Evolutionary conservation across 2,888 invertebrate species (phyloP).

Genomic region (Atrina japonica): DNA sequence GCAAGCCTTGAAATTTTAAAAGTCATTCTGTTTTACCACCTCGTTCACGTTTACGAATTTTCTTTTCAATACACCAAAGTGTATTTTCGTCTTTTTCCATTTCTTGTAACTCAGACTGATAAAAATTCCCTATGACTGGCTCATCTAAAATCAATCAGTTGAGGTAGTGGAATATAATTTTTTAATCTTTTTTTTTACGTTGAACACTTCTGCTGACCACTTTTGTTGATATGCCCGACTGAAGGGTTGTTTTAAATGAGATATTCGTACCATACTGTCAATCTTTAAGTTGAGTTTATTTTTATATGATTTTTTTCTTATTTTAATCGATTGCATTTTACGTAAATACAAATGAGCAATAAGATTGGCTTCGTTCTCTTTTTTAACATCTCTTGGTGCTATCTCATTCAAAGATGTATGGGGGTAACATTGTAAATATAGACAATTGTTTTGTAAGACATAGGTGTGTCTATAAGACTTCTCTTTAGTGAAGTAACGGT

Average conservation of each 20-base stretch:
- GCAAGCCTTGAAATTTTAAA: conserved; percentile 31
- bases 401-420: conserved; percentile 38
- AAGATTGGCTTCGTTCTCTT: conserved; percentile 42
- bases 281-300: conserved; percentile 2
- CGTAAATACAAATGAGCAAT: conserved; percentile 38
- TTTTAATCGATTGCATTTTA: no score
- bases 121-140: conserved; percentile 14
- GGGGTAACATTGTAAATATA: conserved; percentile 43
- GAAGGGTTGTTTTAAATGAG: neutral
- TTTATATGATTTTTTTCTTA: no score
- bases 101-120: conserved; percentile 33
- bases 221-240: no score
- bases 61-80: conserved; percentile 52
- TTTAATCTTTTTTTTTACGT: no score
- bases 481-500: conserved; percentile 27
- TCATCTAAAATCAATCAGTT: conserved; percentile 1
- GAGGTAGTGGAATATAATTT: no score
- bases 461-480: conserved; percentile 38
- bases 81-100: conserved; percentile 48
- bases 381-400: conserved; percentile 43
- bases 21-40: conserved; percentile 44
- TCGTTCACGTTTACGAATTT: conserved; percentile 38
- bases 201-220: no score
- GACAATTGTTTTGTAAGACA: conserved; percentile 37
- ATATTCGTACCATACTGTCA: conserved; percentile 10